Conservation (phyloP, 2,797 vertebrate genomes). For the Eremophila alpestris region DNA sequence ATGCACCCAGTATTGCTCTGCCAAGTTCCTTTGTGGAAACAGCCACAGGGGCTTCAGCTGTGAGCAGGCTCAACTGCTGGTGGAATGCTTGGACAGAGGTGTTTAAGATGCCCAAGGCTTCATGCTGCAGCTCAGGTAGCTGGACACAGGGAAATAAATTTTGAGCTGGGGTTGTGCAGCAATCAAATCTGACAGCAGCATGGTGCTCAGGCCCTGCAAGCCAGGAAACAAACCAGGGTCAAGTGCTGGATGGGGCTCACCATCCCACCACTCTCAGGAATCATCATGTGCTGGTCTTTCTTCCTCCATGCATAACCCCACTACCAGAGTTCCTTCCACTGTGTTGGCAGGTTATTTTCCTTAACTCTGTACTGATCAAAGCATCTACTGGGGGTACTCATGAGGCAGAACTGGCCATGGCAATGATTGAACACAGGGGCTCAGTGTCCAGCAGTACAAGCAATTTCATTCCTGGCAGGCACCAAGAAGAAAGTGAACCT, state of each 20-base stretch:
- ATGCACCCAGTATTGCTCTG: background rate
- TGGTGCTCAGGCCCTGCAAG: background rate
- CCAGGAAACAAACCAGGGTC: background rate
- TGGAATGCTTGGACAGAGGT: background rate
- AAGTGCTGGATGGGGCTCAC: background rate
- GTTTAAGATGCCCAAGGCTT: background rate
- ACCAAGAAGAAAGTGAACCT: rapidly evolving
- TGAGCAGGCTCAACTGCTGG: background rate
- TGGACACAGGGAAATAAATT: background rate
- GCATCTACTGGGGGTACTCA: background rate
- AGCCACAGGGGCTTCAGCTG: background rate
- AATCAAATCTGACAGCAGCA: background rate
- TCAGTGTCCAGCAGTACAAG: rapidly evolving
- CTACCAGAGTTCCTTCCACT: background rate
- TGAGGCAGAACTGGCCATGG: background rate
- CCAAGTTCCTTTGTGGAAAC: background rate
- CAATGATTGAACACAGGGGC: background rate
- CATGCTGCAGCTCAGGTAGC: background rate
- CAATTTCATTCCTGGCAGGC: background rate
- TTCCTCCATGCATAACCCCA: too few species aligned
- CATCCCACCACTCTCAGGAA: background rate
- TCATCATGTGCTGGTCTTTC: background rate
- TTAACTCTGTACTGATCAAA: background rate
- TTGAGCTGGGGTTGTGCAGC: rapidly evolving
- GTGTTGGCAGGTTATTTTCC: background rate